phyloP scores from a whole-genome alignment of 2,888 invertebrate species.

The Bugula neritina region DNA sequence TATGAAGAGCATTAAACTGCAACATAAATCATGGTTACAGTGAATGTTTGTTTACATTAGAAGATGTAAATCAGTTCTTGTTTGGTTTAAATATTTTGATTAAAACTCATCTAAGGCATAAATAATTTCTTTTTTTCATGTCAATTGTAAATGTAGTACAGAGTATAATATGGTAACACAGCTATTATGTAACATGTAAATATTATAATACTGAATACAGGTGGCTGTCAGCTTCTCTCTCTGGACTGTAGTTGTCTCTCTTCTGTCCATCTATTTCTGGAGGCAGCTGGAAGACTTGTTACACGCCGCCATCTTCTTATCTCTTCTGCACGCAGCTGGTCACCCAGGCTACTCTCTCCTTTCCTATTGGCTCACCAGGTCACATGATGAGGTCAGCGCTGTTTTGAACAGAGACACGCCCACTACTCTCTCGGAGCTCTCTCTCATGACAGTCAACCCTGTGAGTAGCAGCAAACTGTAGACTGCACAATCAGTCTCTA shows the following conservation, averaged over 20 bases:
- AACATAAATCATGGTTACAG: no score
- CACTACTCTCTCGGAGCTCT: background rate
- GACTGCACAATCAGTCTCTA: no score
- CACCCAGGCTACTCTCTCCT: constrained; percentile 2
- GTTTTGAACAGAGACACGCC: background rate
- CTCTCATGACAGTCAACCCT: background rate
- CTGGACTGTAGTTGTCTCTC: background rate
- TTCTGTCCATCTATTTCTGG: background rate
- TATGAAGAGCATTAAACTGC: no score
- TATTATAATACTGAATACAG: no score
- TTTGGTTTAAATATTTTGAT: no score
- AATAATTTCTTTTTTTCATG: no score
- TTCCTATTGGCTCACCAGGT: background rate
- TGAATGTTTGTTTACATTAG: no score
- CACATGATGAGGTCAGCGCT: background rate
- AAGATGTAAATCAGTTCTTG: no score
- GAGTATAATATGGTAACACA: no score
- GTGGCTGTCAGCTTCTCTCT: background rate
- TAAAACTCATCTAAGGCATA: no score
- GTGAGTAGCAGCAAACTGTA: background rate
- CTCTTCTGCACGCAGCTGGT: background rate
- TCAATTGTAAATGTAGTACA: no score
- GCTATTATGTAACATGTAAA: no score
- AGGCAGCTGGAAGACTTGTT: background rate
- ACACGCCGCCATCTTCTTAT: background rate